These are phyloP conservation scores for Cinara cedri DNA, from an alignment of 2,888 invertebrate species.

Conservation along the genomic window DNA sequence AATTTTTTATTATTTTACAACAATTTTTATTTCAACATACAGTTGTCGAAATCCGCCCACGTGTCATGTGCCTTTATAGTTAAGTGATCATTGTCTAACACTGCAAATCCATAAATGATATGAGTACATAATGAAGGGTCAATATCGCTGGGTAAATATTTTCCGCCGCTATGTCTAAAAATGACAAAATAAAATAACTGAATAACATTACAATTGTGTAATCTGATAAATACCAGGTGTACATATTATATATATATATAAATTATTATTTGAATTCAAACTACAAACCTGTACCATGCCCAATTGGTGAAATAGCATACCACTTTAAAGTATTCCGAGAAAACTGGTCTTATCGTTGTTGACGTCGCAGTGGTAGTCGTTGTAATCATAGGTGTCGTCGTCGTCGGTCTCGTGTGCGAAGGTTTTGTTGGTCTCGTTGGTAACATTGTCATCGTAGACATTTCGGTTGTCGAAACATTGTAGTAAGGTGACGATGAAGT, in stretches of 20 bases:
- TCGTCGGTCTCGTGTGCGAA: conserved; percentile 60
- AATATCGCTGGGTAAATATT: conserved; percentile 81
- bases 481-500: conserved; percentile 24
- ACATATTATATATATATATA: too few species aligned
- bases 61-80: conserved; percentile 85
- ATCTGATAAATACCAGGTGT: neutral
- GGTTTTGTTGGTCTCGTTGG: conserved; percentile 57
- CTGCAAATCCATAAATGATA: conserved; percentile 90
- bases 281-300: conserved; percentile 77
- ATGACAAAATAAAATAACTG: conserved; percentile 29
- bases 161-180: conserved; percentile 77
- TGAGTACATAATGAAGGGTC: conserved; percentile 88
- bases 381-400: conserved; percentile 61
- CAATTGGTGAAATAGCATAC: conserved; percentile 93
- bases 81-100: conserved; percentile 75
- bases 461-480: conserved; percentile 54
- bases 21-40: conserved; percentile 65
- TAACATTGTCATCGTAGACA: conserved; percentile 58
- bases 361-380: conserved; percentile 10
- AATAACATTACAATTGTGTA: neutral
- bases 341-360: conserved; percentile 57
- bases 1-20: too few species aligned
- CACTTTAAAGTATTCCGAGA: conserved; percentile 71
- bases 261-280: neutral
- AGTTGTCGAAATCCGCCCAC: conserved; percentile 89